phyloP scores from a whole-genome alignment of 2,888 invertebrate genomes.

The Malacosoma neustria region DNA sequence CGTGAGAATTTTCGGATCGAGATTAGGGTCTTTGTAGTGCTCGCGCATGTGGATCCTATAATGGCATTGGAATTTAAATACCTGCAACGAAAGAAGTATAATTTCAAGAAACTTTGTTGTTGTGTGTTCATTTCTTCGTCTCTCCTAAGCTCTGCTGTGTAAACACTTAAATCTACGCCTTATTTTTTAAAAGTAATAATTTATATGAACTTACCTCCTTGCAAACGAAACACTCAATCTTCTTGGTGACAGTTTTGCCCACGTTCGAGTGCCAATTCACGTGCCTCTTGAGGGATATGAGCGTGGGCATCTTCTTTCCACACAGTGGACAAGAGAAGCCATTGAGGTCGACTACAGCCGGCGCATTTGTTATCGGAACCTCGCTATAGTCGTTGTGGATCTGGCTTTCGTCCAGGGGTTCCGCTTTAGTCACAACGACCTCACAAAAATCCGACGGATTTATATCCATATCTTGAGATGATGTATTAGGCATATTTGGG shows the following conservation, averaged over 20 bases:
- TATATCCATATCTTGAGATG: slow-evolving; percentile 8
- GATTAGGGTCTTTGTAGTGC: slow-evolving; percentile 51
- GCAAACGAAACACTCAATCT: slow-evolving; percentile 57
- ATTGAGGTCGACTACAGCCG: slow-evolving; percentile 32
- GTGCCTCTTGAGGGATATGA: slow-evolving; percentile 58
- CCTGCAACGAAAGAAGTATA: slow-evolving; percentile 29
- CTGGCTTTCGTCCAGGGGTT: slow-evolving; percentile 66
- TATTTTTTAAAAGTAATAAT: no score
- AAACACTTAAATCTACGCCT: no score
- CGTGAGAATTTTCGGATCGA: slow-evolving; percentile 53
- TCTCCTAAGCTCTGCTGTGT: no score
- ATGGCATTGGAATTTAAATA: slow-evolving; percentile 58
- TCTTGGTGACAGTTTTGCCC: slow-evolving; percentile 48
- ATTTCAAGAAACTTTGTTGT: no score
- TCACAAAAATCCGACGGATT: slow-evolving; percentile 72
- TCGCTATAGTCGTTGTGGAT: slow-evolving; percentile 64
- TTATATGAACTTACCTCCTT: slow-evolving; percentile 64
- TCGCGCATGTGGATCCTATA: slow-evolving; percentile 61
- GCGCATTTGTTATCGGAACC: slow-evolving; percentile 33
- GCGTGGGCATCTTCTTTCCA: slow-evolving; percentile 54
- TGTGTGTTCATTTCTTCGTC: no score
- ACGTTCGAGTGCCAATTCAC: slow-evolving; percentile 62
- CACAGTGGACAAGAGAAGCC: slow-evolving; percentile 65
- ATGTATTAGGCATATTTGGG: slow-evolving; percentile 14
- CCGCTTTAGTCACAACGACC: slow-evolving; percentile 72